Evolutionary conservation across 2,797 vertebrate species (phyloP).

Genomic region (Leptodactylus fallax): DNA sequence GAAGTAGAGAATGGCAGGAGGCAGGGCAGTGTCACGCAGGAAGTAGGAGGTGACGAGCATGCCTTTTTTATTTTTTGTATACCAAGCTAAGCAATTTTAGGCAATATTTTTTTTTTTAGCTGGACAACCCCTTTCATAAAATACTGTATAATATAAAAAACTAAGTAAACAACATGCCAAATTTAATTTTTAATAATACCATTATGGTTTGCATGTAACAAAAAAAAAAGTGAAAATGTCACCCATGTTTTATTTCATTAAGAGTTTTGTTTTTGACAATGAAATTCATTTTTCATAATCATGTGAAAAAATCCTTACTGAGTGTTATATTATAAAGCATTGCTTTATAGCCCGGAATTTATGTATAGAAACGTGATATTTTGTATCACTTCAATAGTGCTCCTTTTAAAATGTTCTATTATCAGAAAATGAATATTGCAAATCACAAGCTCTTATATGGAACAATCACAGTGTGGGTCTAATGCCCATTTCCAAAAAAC

Average conservation of each 20-base stretch:
- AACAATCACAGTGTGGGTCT: constrained; percentile 58
- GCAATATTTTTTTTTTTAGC: no score
- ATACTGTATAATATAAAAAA: not conserved
- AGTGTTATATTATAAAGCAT: not conserved
- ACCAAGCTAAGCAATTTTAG: no score
- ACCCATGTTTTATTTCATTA: constrained; percentile 29
- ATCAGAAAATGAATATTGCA: constrained; percentile 60
- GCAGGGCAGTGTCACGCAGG: no score
- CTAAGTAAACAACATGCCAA: not conserved
- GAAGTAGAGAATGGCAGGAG: no score
- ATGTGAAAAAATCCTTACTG: constrained; percentile 11
- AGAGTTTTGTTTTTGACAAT: constrained; percentile 33
- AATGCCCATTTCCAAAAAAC: constrained; percentile 60
- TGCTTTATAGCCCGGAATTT: constrained; percentile 28
- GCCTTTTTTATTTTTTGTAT: no score
- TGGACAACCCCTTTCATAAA: not conserved
- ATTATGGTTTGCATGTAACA: not conserved
- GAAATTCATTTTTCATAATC: constrained; percentile 20
- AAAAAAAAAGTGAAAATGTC: not conserved
- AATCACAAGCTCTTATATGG: constrained; percentile 55
- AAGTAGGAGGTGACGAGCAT: no score
- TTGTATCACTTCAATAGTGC: constrained; percentile 22
- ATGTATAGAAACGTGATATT: constrained; percentile 37
- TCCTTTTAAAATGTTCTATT: constrained; percentile 49
- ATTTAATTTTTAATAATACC: not conserved